Evolutionary conservation across 2,797 vertebrate genomes (phyloP).

Genomic region (Iguana delicatissima): DNA sequence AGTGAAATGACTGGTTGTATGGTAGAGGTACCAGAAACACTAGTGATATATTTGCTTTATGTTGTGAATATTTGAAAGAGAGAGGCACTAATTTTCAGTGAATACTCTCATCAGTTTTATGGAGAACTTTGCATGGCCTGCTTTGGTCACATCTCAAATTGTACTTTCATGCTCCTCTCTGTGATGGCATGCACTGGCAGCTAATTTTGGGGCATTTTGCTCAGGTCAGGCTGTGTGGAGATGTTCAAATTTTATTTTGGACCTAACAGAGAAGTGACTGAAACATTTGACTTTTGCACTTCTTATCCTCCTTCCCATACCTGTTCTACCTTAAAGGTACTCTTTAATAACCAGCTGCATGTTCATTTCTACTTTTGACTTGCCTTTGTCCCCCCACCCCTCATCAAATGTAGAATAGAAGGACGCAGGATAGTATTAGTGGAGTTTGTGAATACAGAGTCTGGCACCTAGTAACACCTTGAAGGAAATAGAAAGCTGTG

Average conservation of each 20-base stretch:
- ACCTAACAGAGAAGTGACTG: background rate
- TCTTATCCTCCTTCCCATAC: background rate
- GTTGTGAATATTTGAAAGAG: background rate
- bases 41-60: background rate
- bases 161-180: background rate
- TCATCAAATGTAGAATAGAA: conserved; percentile 31
- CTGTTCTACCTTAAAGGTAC: background rate
- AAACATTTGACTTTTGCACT: background rate
- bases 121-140: background rate
- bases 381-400: conserved; percentile 39
- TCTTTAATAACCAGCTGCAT: conserved; percentile 20
- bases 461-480: conserved; percentile 82
- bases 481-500: conserved; percentile 82
- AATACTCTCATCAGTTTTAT: background rate
- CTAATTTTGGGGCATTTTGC: background rate
- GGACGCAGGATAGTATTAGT: conserved; percentile 65
- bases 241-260: conserved; percentile 4
- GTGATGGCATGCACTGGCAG: background rate
- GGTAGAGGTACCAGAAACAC: background rate
- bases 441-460: conserved; percentile 73
- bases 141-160: background rate
- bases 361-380: conserved; percentile 48
- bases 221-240: background rate
- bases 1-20: background rate
- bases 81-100: background rate